Evolutionary conservation across 2,113 vertebrate genomes (phyloP).

Genomic region (Macheiramphus alcinus): DNA sequence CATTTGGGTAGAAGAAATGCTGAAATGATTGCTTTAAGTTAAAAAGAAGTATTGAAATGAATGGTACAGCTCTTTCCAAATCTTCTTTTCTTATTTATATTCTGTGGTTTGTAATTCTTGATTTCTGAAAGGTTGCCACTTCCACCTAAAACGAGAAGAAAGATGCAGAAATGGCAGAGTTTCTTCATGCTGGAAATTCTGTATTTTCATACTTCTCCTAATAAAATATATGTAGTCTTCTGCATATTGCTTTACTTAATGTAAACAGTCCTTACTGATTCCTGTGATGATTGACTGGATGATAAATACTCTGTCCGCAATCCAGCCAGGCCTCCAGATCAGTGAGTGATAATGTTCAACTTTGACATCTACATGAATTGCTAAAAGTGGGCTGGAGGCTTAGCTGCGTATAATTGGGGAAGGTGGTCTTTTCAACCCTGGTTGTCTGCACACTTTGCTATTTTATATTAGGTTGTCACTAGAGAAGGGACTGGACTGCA

Average conservation of each 20-base stretch:
- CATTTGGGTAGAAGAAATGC: not conserved
- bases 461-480: not conserved
- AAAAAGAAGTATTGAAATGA: not conserved
- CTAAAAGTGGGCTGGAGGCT: not conserved
- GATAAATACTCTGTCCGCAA: not conserved
- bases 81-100: not conserved
- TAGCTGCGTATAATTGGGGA: accelerated
- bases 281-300: not conserved
- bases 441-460: not conserved
- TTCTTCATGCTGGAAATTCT: not conserved
- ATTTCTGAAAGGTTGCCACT: not conserved
- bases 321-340: not conserved
- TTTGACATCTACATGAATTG: not conserved
- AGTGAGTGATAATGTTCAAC: not conserved
- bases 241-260: not conserved
- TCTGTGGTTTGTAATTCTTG: not conserved
- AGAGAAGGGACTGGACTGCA: not conserved
- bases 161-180: not conserved
- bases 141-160: not conserved
- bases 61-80: not conserved
- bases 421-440: not conserved
- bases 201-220: not conserved
- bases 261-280: not conserved
- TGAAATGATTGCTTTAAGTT: not conserved
- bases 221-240: not conserved